Percentiles rank a stretch among this genome's conserved stretches.
Conservation (phyloP, 2,797 vertebrate species). For the Podarcis lilfordi region DNA sequence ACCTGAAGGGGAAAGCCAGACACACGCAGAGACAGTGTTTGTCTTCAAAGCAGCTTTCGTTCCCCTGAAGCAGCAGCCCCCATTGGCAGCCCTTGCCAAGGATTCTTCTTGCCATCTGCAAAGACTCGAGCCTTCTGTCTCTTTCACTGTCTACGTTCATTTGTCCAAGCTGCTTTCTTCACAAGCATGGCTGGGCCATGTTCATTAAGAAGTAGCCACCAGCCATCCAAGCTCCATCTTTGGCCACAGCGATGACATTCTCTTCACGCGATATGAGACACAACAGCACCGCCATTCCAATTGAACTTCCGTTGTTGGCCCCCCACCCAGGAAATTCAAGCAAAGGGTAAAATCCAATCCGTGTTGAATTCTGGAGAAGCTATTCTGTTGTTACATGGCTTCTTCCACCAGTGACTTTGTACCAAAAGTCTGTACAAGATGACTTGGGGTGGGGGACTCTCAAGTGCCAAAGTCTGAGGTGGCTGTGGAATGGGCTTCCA, state of each 20-base stretch:
- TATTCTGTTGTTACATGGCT: neutral
- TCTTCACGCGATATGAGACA: neutral
- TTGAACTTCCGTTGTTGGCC: neutral
- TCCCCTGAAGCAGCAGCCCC: neutral
- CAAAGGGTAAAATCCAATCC: neutral
- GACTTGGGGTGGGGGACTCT: neutral
- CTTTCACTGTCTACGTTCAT: neutral
- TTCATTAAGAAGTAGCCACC: neutral
- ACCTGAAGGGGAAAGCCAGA: neutral
- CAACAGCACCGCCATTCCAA: neutral
- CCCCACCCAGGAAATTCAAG: too few relatives aligned
- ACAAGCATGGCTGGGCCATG: neutral
- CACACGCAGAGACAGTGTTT: neutral
- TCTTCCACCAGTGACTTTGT: neutral
- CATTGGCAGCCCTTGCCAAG: neutral
- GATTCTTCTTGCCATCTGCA: neutral
- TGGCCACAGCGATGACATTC: neutral
- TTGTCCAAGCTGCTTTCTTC: neutral
- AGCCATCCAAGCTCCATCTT: neutral
- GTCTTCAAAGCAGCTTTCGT: neutral
- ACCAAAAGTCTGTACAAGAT: neutral
- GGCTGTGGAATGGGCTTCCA: neutral
- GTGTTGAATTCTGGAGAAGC: neutral
- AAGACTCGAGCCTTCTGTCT: neutral
- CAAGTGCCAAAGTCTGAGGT: neutral